A percentile compares a stretch with the other conserved stretches of the same genome.
These are phyloP conservation scores for Eurytoma californica DNA, from an alignment of 2,888 invertebrate genomes.

Conservation along the genomic window DNA sequence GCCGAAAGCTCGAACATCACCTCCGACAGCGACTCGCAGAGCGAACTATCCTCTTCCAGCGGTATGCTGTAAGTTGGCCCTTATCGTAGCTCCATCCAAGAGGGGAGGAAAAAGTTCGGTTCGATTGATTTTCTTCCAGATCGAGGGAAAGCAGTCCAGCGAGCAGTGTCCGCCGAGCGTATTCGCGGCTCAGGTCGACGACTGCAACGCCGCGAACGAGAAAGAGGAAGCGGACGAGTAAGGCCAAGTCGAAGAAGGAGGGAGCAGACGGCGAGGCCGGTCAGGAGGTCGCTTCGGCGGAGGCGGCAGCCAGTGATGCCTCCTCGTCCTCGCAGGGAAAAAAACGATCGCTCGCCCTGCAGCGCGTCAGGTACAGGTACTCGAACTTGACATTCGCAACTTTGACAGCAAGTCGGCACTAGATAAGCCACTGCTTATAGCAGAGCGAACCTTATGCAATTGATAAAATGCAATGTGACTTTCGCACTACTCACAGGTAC, in stretches of 20 bases:
- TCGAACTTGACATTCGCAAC: slow-evolving; percentile 58
- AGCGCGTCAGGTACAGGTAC: slow-evolving; percentile 76
- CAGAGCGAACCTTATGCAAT: no score
- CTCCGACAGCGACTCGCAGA: slow-evolving; percentile 71
- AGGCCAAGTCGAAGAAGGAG: slow-evolving; percentile 2
- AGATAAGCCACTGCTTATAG: no score
- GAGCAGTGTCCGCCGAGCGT: neutral
- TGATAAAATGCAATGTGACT: neutral
- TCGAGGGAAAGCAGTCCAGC: slow-evolving; percentile 53
- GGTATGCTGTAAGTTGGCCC: slow-evolving; percentile 62
- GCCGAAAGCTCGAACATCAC: slow-evolving; percentile 67
- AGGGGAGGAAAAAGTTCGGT: no score
- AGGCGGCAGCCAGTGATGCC: slow-evolving; percentile 6
- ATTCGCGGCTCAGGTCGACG: neutral
- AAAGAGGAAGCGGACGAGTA: slow-evolving; percentile 28
- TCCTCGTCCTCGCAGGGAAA: slow-evolving; percentile 69
- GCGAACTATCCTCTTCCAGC: slow-evolving; percentile 71
- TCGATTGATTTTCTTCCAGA: slow-evolving; percentile 5
- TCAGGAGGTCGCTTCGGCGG: neutral
- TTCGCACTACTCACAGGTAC: slow-evolving; percentile 69
- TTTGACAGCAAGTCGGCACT: no score
- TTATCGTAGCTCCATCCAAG: no score
- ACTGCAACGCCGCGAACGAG: slow-evolving; percentile 12
- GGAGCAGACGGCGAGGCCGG: neutral
- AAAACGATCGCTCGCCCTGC: slow-evolving; percentile 74